Evolutionary conservation across 2,113 vertebrate species (phyloP).

Genomic region (Forbesichthys papilliferus): DNA sequence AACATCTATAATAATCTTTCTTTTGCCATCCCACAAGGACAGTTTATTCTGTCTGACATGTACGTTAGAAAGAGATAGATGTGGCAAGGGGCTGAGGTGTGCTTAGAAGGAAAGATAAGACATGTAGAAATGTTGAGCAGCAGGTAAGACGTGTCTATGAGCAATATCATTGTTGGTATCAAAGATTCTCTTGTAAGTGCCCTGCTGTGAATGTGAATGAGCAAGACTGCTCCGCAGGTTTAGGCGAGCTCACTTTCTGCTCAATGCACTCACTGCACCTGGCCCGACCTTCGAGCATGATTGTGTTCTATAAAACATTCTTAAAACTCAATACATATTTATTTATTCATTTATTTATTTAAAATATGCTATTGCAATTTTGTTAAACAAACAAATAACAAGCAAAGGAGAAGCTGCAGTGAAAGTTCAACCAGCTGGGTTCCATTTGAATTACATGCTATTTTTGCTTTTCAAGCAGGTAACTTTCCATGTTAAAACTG

Average conservation of each 20-base stretch:
- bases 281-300: constrained; percentile 20
- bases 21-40: constrained; percentile 5
- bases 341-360: constrained; percentile 12
- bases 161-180: constrained; percentile 41
- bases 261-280: constrained; percentile 15
- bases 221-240: constrained; percentile 46
- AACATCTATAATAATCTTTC: not conserved
- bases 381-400: not conserved
- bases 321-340: constrained; percentile 17
- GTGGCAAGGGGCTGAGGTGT: constrained; percentile 1
- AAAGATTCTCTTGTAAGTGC: constrained; percentile 30
- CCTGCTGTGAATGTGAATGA: constrained; percentile 38
- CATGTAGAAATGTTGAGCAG: constrained; percentile 58
- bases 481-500: no score
- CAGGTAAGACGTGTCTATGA: constrained; percentile 63
- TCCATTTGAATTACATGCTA: no score
- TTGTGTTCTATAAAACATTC: constrained; percentile 1
- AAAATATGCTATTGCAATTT: constrained; percentile 3
- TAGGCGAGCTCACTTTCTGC: constrained; percentile 9
- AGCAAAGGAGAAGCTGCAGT: no score
- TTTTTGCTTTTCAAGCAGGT: no score
- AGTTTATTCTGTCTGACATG: constrained; percentile 4
- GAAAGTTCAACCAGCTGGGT: no score
- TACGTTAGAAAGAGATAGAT: not conserved
- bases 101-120: constrained; percentile 24